Base-by-base conservation (phyloP, 2,113 vertebrate genomes). In the Grammomys dolichurus region DNA sequence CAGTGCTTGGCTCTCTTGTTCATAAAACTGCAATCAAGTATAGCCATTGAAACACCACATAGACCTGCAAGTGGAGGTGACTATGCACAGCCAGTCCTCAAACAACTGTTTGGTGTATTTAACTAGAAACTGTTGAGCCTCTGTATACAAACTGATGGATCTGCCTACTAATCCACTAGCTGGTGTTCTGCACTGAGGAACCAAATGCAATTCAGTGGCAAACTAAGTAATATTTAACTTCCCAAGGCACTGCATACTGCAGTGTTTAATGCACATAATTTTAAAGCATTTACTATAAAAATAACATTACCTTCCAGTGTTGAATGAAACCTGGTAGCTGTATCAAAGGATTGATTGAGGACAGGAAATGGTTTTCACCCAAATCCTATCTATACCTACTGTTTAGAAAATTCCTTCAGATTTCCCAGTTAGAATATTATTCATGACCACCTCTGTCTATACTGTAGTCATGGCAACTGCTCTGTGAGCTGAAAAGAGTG, bases 271-370 rank as follows among this genome's bases (percentile, higher is more conserved):
- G 58, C 86, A 96, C 93, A 95, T 96, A 89, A 92, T 93, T 90
- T 90, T 78, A 86, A 96, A 96, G 67, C 90, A 90, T 92, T 96
- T 93, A 56, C 92, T 96, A 91, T 89, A 94, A 89, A 96, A 95
- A 93, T 78, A 95, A 72, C 75, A 97, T 96, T 97, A 92, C 65
- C 13, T 97, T 97, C 96, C 96, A 96, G 93, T 96, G 89, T 89
- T 87, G 96, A 97, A 95, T 97, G 94, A 96, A 97, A 97, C 48
- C 40, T 95, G 94, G 91, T 90, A 97, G 95, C 90, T 96, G 91
- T 94, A 92, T 92, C 88, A 94, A 94, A 36, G 93, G 97, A 96
- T 84, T 97, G 88, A 91, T 75, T 92, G 82, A 94, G 31, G 81
- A 88, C 93, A 96, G 93, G 96, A 94, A 96, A 90, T 97, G 90